Evolutionary conservation across 23 tunicate species (phyloP).

Genomic region (Styela clava): DNA sequence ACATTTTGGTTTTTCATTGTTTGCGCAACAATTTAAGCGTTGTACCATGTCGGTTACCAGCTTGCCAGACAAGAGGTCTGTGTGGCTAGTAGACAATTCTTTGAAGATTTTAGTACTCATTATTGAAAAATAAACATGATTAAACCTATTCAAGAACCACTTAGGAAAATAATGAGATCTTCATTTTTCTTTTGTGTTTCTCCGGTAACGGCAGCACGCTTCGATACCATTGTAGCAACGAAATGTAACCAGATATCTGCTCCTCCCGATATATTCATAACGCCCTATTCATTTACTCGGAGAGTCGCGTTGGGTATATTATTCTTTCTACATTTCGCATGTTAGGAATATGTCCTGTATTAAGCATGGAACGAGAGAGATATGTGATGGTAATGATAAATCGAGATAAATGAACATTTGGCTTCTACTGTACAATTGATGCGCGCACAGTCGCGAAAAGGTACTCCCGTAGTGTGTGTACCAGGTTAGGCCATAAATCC

Average conservation of each 20-base stretch:
- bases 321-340: no score
- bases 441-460: no score
- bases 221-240: slow-evolving; percentile 34
- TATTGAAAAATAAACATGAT: slow-evolving; percentile 13
- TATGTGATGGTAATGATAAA: no score
- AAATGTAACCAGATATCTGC: slow-evolving; percentile 4
- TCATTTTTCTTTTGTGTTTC: neutral
- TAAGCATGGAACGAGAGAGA: no score
- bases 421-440: no score
- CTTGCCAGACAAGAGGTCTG: neutral
- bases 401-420: no score
- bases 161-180: slow-evolving; percentile 5
- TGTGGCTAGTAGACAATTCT: slow-evolving; percentile 15
- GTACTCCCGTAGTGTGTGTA: no score
- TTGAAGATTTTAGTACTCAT: slow-evolving; percentile 15
- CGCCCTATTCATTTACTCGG: neutral
- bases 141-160: slow-evolving; percentile 10
- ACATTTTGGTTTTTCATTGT: neutral
- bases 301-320: no score
- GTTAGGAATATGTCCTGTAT: no score
- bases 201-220: slow-evolving; percentile 6
- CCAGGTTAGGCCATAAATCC: no score
- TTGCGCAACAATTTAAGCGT: slow-evolving; percentile 13
- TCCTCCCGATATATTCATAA: slow-evolving; percentile 1
- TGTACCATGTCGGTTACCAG: neutral